Base-by-base conservation (phyloP, 2,113 vertebrate species). In the Siniperca chuatsi region DNA sequence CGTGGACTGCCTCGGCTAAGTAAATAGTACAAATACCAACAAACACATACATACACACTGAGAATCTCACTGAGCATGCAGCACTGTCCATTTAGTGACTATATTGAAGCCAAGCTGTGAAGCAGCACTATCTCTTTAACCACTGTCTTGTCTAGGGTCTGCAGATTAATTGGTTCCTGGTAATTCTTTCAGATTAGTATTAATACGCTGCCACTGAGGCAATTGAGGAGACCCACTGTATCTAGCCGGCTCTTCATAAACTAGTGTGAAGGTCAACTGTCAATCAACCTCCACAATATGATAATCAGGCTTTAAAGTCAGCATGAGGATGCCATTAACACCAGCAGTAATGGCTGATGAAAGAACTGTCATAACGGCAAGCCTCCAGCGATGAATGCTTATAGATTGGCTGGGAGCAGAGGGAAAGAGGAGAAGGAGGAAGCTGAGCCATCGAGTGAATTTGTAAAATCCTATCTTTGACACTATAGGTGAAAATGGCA, bases 141-240 rank as follows among this genome's bases (percentile, higher is more conserved):
- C 65, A 82, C 86, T 50, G 42, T 81, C 85, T 85, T 84, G 85
- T 89, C 64, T 84, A 68, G 18, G 67, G 89, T 76, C 90, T 80
- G 75, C 70, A 88, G 79, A 93, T 94, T 93, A 95, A 95, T 93
- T 95, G 93, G 87, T 89, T 95, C 88, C 86, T 83, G 74, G 92
- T 95, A 94, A 95, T 95, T 94, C 92, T 82, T 90, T 94, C 90
- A 94, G 90, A 95, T 95, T 95, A 94, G 90, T 90, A 96, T 95
- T 96, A 95, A 95, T 94, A 94, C 57, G 60, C 82, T 90, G 83
- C 94, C 90, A 89, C 92, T 60, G 77, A 86, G 68, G 91, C 52
- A 82, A 86, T 89, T 44, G 50, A 88, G 87, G 87, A 93, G 92
- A 94, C 90, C 89, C 75, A 67, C 81, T 65, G 78, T 70, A 81